Evolutionary conservation across 2,888 invertebrate genomes (phyloP).

Genomic region (Pogonocherus hispidulus): DNA sequence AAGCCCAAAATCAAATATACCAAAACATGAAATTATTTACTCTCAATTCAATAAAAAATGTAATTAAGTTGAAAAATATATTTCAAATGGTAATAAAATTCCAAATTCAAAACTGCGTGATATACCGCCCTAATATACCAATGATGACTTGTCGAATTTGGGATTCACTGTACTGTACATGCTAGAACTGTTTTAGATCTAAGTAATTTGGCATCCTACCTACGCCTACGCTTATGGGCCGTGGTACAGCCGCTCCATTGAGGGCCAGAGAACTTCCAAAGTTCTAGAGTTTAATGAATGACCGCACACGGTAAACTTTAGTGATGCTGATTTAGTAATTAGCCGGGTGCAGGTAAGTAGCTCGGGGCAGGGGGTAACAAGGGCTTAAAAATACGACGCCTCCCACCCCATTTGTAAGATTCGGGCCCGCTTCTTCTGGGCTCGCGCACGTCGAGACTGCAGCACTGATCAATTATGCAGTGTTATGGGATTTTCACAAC

Average conservation of each 20-base stretch:
- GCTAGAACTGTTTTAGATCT: not conserved
- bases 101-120: no score
- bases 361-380: conserved; percentile 35
- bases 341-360: conserved; percentile 62
- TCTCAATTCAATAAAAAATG: no score
- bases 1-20: no score
- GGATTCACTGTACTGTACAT: not conserved
- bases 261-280: conserved; percentile 52
- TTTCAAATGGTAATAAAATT: no score
- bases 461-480: conserved; percentile 50
- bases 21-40: no score
- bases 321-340: conserved; percentile 69
- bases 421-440: conserved; percentile 39
- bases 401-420: conserved; percentile 13
- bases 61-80: no score
- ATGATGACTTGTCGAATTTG: no score
- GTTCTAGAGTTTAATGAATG: conserved; percentile 68
- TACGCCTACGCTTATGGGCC: conserved; percentile 2
- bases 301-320: conserved; percentile 67
- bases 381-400: conserved; percentile 37
- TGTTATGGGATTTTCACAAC: conserved; percentile 39
- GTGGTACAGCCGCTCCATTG: conserved; percentile 1
- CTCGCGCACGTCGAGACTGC: conserved; percentile 44
- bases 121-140: no score
- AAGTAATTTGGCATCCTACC: not conserved